Evolutionary conservation across 1,140 invertebrate species (phyloP), one percentile per base, ranked within the genome.

Genomic region (Parasteatoda tepidariorum): DNA sequence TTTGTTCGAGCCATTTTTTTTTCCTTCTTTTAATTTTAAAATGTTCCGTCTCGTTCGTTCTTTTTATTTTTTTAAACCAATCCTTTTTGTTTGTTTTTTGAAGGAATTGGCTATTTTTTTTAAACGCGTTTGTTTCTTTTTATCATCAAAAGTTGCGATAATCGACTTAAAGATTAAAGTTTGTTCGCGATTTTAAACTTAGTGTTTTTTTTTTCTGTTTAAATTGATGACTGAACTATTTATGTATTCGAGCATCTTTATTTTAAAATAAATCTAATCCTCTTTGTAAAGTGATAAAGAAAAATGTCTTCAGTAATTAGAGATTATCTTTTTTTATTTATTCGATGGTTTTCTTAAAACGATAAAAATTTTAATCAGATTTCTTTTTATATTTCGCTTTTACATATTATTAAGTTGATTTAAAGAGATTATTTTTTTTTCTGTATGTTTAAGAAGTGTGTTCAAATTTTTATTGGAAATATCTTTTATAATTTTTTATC

Each of bases 101-200:
- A 48, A 9, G 38, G 38, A 2, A 18, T 48, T 48, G 9, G 38
- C 18, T 18, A 48, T 9, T 48, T 48, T 18, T 48, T 48, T 48
- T 48, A 9, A 13, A 13, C 9, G 38, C 9, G 38, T 48, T 48
- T 48, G 38, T 48, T 48, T 48, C 38, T 48, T 48, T 48, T 48
- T 48, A 48, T 48, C 38, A 48, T 13, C 38, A 18, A 2, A 48
- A 18, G 18, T 9, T 48, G 33, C 62, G 33, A 75, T 75, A 75
- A 62, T 75, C 73, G 73, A 61, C 55, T 75, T 48, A 62, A 75
- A 75, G 73, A 75, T 75, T 75, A 75, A 75, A 75, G 55, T 57
- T 62, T 54, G 31, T 41, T 22, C 38, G 38, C 38, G 1, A 48
- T 48, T 48, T 18, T 18, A 48, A 18, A 48, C 18, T 48, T 74